These are phyloP conservation scores for Saguinus imperator DNA, from an alignment of 2,113 vertebrate genomes.

Conservation along the genomic window DNA sequence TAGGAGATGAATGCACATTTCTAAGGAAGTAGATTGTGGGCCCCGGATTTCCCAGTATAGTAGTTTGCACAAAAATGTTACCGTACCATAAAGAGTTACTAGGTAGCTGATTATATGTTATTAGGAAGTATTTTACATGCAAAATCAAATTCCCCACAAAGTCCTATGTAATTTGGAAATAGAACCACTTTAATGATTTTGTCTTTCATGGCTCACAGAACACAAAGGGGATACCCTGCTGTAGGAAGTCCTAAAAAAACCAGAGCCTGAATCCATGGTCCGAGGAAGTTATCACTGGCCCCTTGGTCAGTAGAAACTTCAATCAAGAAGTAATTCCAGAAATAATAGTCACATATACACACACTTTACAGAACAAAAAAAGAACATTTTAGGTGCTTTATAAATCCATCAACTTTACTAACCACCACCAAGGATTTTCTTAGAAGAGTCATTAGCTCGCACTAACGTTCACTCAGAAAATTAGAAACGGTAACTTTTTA, in stretches of 20 bases:
- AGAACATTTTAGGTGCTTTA: neutral
- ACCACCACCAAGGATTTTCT: neutral
- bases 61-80: neutral
- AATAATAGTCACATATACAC: neutral
- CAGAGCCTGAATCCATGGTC: neutral
- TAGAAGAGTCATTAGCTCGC: constrained; percentile 5
- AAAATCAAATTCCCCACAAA: neutral
- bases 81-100: neutral
- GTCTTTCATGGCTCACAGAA: neutral
- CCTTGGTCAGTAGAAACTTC: neutral
- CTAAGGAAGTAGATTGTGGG: neutral
- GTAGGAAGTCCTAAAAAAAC: neutral
- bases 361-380: neutral
- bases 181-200: neutral
- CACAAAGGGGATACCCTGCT: neutral
- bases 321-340: constrained; percentile 50
- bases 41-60: neutral
- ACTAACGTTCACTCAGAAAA: constrained; percentile 2
- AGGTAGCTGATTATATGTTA: neutral
- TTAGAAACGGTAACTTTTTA: constrained; percentile 12
- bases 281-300: neutral
- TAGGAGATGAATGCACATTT: neutral
- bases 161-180: neutral
- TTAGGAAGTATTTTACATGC: neutral
- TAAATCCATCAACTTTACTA: constrained; percentile 25